phyloP scores from a whole-genome alignment of 2,797 vertebrate genomes.

The Triplophysa yarkandensis region DNA sequence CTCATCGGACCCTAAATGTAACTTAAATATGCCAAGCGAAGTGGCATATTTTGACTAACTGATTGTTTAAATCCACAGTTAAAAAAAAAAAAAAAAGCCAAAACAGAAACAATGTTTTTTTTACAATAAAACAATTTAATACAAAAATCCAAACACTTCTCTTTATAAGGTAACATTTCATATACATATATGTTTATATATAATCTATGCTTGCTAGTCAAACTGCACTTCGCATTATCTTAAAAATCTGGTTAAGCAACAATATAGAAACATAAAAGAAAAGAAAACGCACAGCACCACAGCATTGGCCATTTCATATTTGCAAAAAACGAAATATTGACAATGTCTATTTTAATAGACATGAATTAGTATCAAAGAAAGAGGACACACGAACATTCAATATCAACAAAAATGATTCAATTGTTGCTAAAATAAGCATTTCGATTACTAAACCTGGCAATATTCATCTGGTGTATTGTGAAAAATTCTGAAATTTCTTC shows the following conservation, averaged over 20 bases:
- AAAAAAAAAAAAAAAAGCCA: neutral
- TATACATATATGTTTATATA: constrained; percentile 77
- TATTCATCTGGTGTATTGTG: neutral
- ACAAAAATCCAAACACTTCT: constrained; percentile 73
- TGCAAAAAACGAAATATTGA: constrained; percentile 57
- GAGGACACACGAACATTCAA: constrained; percentile 50
- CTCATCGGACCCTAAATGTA: neutral
- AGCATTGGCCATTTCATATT: constrained; percentile 57
- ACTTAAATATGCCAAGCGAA: neutral
- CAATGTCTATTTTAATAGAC: constrained; percentile 59
- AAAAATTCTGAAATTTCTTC: constrained; percentile 2
- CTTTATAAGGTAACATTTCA: constrained; percentile 71
- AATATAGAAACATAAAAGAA: constrained; percentile 61
- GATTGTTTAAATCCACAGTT: no score
- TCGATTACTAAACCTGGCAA: neutral
- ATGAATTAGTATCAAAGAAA: constrained; percentile 49
- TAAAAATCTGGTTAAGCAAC: constrained; percentile 65
- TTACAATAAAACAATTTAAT: constrained; percentile 80
- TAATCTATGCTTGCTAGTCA: constrained; percentile 72
- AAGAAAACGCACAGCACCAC: constrained; percentile 52
- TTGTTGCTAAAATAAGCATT: constrained; percentile 29
- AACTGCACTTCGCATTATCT: constrained; percentile 67
- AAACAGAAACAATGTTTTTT: constrained; percentile 29
- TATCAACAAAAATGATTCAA: constrained; percentile 9
- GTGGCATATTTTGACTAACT: neutral